Evolutionary conservation across 2,888 invertebrate genomes (phyloP), one percentile per base, ranked within the genome.

Genomic region (Anthophora plumipes): DNA sequence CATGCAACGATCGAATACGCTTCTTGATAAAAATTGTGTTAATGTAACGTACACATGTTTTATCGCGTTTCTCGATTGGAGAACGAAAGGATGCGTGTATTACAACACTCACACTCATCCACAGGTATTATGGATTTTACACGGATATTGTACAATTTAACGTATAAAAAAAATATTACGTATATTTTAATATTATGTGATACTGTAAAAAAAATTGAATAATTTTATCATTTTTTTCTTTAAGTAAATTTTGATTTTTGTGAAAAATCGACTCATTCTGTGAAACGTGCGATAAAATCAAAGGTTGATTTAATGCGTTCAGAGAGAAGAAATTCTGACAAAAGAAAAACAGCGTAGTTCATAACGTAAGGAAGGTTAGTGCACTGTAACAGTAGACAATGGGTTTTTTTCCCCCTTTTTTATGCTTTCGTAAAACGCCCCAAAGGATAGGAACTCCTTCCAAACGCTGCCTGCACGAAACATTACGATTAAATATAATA

Each of bases 401-500:
- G 31, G 0, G 57, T 37, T 48, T 25, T 63, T 22, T 37, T n/a
- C n/a, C n/a, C n/a, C n/a, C n/a, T 7, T 61, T 61, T 43, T 9
- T 12, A 52, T 3, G n/a, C 20, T 54, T 69, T 63, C 14, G 9
- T 11, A 69, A 59, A 69, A 69, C 31, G 71, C 74, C 80, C 77
- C 86, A 89, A 91, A 90, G 86, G 86, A 90, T 83, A 82, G 89
- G 89, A 91, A 91, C 89, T 84, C 88, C 86, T 82, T 90, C 90
- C 90, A 60, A 87, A 84, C 89, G 74, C 90, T 91, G 91, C 91
- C 91, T 87, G 90, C 90, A 88, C 90, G 84, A 90, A 90, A 90
- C 86, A 84, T 92, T 91, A 92, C 84, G 86, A 90, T 91, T 91
- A 92, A 90, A 90, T 91, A 91, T 91, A 92, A 91, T 91, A 91